Evolutionary conservation across 1,140 invertebrate genomes (phyloP).

Genomic region (Procambarus virginalis): DNA sequence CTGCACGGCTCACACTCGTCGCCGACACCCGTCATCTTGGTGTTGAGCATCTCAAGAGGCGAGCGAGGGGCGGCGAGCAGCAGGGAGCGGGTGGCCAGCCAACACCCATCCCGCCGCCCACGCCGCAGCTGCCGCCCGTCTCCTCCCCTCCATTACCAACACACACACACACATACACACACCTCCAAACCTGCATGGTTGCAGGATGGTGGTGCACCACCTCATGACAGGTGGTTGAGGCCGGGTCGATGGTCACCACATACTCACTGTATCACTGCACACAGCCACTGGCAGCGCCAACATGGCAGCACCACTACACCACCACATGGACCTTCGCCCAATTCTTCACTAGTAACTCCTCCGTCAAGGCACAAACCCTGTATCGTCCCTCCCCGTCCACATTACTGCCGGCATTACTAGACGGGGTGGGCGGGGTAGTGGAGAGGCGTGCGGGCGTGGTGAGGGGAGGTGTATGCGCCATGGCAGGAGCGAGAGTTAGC

Average conservation of each 20-base stretch:
- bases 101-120: slow-evolving; percentile 49
- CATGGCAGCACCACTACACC: slow-evolving; percentile 42
- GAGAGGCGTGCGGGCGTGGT: slow-evolving; percentile 45
- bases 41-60: not conserved
- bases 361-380: not conserved
- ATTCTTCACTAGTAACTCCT: not conserved
- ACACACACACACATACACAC: not conserved
- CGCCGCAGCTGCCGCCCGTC: slow-evolving; percentile 15
- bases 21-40: not conserved
- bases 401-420: not conserved
- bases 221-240: slow-evolving; percentile 19
- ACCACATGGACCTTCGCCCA: not conserved
- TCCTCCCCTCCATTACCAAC: not conserved
- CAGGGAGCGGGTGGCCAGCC: slow-evolving; percentile 16
- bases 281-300: slow-evolving; percentile 40
- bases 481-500: slow-evolving; percentile 46
- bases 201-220: slow-evolving; percentile 22
- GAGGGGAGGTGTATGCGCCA: slow-evolving; percentile 48
- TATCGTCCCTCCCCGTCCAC: slow-evolving; percentile 23
- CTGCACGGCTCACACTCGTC: not conserved
- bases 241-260: slow-evolving; percentile 50
- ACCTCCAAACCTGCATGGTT: not conserved
- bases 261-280: slow-evolving; percentile 57
- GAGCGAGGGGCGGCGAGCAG: not conserved
- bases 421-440: not conserved